These are phyloP conservation scores for Aulostomus chinensis DNA, from an alignment of 2,797 vertebrate species.

Conservation along the genomic window DNA sequence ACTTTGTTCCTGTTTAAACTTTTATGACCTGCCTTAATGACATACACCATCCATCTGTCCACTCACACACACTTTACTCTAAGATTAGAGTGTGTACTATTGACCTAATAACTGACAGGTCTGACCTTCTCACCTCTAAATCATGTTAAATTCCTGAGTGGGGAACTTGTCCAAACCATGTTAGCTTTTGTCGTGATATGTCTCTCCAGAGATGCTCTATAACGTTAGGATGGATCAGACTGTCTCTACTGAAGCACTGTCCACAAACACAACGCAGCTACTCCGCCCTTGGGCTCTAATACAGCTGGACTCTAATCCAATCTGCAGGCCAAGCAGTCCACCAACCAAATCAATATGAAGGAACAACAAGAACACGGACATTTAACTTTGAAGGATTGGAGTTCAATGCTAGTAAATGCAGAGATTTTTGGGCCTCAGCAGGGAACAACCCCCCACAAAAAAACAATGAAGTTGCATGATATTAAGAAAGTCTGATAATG, in stretches of 20 bases:
- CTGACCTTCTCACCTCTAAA: conserved; percentile 38
- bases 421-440: neutral
- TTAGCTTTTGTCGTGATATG: conserved; percentile 20
- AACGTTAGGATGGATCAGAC: conserved; percentile 47
- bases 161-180: conserved; percentile 22
- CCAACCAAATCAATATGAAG: conserved; percentile 54
- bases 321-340: conserved; percentile 48
- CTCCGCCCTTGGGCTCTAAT: conserved; percentile 38
- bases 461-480: too few species aligned
- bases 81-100: conserved; percentile 6
- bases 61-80: conserved; percentile 4
- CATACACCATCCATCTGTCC: conserved; percentile 2
- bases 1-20: conserved; percentile 4
- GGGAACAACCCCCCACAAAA: neutral
- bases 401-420: conserved; percentile 1
- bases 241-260: conserved; percentile 25
- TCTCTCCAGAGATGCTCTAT: conserved; percentile 34
- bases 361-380: conserved; percentile 39
- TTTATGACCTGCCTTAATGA: neutral
- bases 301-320: conserved; percentile 62
- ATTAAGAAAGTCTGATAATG: too few species aligned
- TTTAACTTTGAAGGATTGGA: conserved; percentile 13
- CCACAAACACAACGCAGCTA: conserved; percentile 38
- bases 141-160: conserved; percentile 28
- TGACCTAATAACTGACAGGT: conserved; percentile 29